Evolutionary conservation across 1,140 invertebrate genomes (phyloP).

Genomic region (Ephestia elutella): DNA sequence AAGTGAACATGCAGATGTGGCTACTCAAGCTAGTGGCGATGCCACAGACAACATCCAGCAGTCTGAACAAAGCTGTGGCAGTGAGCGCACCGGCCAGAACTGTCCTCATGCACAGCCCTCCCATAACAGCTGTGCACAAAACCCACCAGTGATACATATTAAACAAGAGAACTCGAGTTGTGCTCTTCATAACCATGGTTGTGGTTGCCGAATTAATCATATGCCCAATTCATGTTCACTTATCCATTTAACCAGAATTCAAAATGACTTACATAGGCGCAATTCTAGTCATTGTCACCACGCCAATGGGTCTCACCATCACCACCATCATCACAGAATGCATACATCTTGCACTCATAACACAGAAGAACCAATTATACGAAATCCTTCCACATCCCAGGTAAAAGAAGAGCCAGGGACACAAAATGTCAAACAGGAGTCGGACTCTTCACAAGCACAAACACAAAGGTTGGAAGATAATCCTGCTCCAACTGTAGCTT

Average conservation of each 20-base stretch:
- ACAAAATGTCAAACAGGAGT: constrained; percentile 36
- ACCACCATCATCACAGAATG: constrained; percentile 33
- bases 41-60: background rate
- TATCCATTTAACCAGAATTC: background rate
- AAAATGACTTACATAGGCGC: constrained; percentile 19
- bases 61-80: constrained; percentile 8
- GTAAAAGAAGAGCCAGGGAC: constrained; percentile 51
- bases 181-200: constrained; percentile 15
- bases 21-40: constrained; percentile 16
- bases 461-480: constrained; percentile 15
- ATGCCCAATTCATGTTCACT: constrained; percentile 19
- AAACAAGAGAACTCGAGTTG: constrained; percentile 32
- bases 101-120: background rate
- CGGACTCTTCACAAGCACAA: constrained; percentile 15
- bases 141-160: constrained; percentile 19
- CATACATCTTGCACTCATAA: constrained; percentile 22
- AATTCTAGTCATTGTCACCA: constrained; percentile 30
- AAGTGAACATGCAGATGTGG: constrained; percentile 21
- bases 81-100: background rate
- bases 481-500: constrained; percentile 2
- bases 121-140: constrained; percentile 12
- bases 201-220: constrained; percentile 27
- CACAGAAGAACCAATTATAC: constrained; percentile 14
- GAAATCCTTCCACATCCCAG: constrained; percentile 24
- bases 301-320: constrained; percentile 22